phyloP scores from a whole-genome alignment of 2,113 vertebrate genomes.

The Porphyrio hochstetteri region DNA sequence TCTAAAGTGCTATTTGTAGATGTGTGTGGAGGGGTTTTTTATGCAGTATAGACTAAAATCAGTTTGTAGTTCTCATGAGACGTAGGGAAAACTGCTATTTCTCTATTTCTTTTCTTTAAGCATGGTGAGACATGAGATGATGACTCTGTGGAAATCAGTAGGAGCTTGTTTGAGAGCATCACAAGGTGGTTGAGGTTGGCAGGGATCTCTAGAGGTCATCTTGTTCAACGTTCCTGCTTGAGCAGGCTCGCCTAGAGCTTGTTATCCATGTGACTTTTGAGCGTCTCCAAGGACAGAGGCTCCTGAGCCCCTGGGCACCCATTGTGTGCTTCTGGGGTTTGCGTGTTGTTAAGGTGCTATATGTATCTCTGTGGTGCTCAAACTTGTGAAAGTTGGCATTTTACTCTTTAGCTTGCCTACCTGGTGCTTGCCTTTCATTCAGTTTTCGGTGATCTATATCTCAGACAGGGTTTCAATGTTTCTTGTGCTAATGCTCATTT shows the following conservation, averaged over 20 bases:
- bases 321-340: background rate
- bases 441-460: background rate
- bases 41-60: background rate
- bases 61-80: background rate
- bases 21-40: too few relatives aligned
- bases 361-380: background rate
- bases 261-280: background rate
- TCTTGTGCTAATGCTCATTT: background rate
- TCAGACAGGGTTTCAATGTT: background rate
- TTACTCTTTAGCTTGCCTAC: background rate
- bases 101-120: background rate
- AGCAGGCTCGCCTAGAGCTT: background rate
- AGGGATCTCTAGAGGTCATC: background rate
- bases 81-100: background rate
- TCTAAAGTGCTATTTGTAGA: background rate
- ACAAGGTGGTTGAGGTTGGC: background rate
- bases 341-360: background rate
- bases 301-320: background rate
- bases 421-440: background rate
- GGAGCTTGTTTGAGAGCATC: background rate
- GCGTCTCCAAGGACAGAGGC: background rate
- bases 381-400: background rate
- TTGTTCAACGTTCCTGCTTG: background rate
- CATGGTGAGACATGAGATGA: rapidly evolving
- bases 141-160: background rate